These are phyloP conservation scores for Agrotis exclamationis DNA, from an alignment of 2,888 invertebrate species.

Conservation along the genomic window DNA sequence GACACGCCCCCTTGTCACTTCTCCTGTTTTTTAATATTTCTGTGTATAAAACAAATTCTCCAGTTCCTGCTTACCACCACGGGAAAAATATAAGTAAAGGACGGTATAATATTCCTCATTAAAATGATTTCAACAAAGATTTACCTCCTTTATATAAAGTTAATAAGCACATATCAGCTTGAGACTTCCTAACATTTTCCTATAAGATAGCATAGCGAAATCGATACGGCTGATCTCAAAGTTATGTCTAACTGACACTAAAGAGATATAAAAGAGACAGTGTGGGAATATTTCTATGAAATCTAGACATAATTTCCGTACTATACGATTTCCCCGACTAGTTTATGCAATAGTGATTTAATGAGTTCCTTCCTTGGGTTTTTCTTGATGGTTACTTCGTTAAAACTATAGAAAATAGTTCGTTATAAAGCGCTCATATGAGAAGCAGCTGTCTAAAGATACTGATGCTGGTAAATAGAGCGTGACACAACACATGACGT, in stretches of 20 bases:
- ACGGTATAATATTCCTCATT: neutral
- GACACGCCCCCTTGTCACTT: too few species aligned
- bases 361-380: conserved; percentile 37
- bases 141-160: neutral
- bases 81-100: too few species aligned
- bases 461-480: neutral
- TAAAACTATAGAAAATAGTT: too few species aligned
- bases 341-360: conserved; percentile 13
- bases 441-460: neutral
- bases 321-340: conserved; percentile 37
- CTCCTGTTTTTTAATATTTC: too few species aligned
- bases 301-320: conserved; percentile 35
- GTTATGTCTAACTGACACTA: neutral
- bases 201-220: neutral
- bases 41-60: too few species aligned
- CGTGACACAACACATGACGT: neutral
- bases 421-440: neutral
- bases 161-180: neutral
- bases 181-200: conserved; percentile 11
- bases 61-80: too few species aligned
- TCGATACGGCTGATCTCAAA: conserved; percentile 21
- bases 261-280: conserved; percentile 9
- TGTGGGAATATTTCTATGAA: conserved; percentile 42
- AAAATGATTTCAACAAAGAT: neutral
- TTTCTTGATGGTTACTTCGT: neutral